Evolutionary conservation across 2,888 invertebrate species (phyloP), one percentile per base, ranked within the genome.

Genomic region (Eilema sororculum): DNA sequence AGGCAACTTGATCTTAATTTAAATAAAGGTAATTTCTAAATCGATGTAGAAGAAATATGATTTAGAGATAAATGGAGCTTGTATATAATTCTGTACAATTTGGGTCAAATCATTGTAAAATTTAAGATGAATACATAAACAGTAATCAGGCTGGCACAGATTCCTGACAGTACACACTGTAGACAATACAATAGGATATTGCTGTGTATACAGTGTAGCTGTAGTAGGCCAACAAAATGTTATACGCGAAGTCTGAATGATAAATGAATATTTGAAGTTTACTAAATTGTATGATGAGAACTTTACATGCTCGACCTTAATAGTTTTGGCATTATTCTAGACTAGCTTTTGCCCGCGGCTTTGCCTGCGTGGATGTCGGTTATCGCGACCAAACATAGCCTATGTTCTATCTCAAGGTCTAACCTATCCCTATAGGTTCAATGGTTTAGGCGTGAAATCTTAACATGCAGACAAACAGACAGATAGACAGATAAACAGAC

Each of bases 51-150:
- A 6, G 46, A 46, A 46, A 46, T 5, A 20, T 5, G 46, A 46
- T 46, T 46, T 46, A 46, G 20, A 46, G 0, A 6, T 5, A 46
- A 46, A 20, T 46, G 20, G 20, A 46, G 46, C 20, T 46, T 6
- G 20, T 20, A 46, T 20, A 13, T 20, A 41, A 41, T 10, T 16
- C 16, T 3, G 16, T 68, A 72, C 72, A 59, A 69, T 80, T 79
- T 76, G 41, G 13, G 41, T 24, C 24, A 46, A 46, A 46, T 46
- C 20, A 20, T 46, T 46, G 46, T 20, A 20, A 46, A 20, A 20
- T 28, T 24, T 30, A 46, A 46, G 46, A 41, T 8, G 46, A 46
- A 46, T 46, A 46, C 20, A 46, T 20, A 28, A 28, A 60, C 28
- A 24, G 28, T 60, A 28, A 60, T 46, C 46, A 46, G 20, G 46